Evolutionary conservation across 2,888 invertebrate species (phyloP), one percentile per base, ranked within the genome.

Genomic region (Drosophila affinis): DNA sequence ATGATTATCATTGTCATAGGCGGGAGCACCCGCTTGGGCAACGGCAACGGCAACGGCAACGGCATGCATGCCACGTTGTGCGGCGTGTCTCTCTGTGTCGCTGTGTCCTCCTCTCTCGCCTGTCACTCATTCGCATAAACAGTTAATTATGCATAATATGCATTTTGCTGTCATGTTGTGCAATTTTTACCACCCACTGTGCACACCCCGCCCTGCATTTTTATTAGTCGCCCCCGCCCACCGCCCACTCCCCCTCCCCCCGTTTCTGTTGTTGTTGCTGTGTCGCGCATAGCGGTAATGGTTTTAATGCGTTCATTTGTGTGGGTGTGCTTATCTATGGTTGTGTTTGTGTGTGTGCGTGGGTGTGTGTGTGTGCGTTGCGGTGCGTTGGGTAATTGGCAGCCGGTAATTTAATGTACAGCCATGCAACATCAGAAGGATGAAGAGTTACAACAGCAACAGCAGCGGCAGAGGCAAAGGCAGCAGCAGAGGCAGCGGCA

Each of bases 101-200:
- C 80, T 81, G 81, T 72, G 79, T 87, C 83, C 86, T 87, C 83
- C 86, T 87, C 86, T 87, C 79, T 86, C 79, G 83, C 88, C 70
- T 83, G 84, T 84, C 89, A 84, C 80, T 87, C 79, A 81, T 78
- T 79, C 79, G 86, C 80, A 86, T 87, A 85, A 88, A 83, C 89
- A 90, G 90, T 90, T 90, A 90, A 90, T 90, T 90, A 90, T 90
- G 90, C 90, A 90, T 90, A 90, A 90, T 90, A 90, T 90, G 90
- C 86, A 86, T 88, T 83, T 87, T 90, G 88, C 88, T 86, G 90
- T 89, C 90, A 87, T 87, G 85, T 79, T 78, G 77, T 79, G 81
- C 89, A 86, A 90, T 90, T 89, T 88, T 78, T 74, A 74, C 77
- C 60, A 62, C 53, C 59, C 34, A 17, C 47, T 56, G 53, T 53